Conservation (phyloP, 2,888 invertebrate genomes). For the Pterostichus niger region DNA sequence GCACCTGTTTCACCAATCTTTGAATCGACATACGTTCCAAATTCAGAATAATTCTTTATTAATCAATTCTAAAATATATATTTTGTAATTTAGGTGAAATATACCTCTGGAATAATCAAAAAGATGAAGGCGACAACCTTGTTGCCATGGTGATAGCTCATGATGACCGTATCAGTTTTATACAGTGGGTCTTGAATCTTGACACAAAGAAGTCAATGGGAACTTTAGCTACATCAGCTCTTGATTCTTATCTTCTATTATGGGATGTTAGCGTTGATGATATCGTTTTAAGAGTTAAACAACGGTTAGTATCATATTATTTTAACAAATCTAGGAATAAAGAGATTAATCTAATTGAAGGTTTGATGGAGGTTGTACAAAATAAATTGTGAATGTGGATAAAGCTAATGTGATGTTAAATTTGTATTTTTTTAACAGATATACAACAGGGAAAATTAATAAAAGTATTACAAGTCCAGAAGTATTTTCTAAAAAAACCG, state of each 20-base stretch:
- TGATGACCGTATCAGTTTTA: constrained; percentile 73
- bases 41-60: not conserved
- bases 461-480: constrained; percentile 58
- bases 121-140: constrained; percentile 72
- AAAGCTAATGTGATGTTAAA: not conserved
- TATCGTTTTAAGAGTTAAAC: constrained; percentile 69
- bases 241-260: constrained; percentile 74
- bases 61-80: not conserved
- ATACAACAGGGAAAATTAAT: constrained; percentile 26
- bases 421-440: constrained; percentile 36
- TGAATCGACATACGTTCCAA: no score
- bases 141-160: constrained; percentile 72
- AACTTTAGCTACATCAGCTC: constrained; percentile 73
- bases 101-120: constrained; percentile 74
- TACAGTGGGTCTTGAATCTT: constrained; percentile 74
- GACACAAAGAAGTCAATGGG: constrained; percentile 71
- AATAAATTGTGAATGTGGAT: no score
- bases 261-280: constrained; percentile 72
- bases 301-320: constrained; percentile 68
- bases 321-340: no score
- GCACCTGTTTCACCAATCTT: no score
- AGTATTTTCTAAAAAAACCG: constrained; percentile 70
- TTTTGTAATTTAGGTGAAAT: constrained; percentile 71
- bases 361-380: no score
- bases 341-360: no score